Conservation (phyloP, 2,113 vertebrate species). For the Callipepla squamata region DNA sequence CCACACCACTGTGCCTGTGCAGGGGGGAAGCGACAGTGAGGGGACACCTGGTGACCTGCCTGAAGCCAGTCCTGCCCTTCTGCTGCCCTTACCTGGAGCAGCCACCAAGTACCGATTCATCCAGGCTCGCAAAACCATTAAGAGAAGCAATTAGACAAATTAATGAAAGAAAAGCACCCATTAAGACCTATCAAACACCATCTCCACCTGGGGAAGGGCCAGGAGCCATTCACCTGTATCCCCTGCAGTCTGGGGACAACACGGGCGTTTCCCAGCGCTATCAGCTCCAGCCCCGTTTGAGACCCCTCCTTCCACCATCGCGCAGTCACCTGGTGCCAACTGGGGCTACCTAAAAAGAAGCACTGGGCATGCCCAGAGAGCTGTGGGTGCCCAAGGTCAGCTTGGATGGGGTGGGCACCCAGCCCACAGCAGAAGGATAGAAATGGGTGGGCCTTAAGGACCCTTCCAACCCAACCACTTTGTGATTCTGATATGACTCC, state of each 20-base stretch:
- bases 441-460: not conserved
- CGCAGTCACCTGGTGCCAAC: not conserved
- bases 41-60: not conserved
- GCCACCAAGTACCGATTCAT: not conserved
- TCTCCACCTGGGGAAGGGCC: not conserved
- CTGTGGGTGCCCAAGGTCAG: no score
- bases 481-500: no score
- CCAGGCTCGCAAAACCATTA: conserved; percentile 31
- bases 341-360: not conserved
- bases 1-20: accelerated
- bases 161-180: conserved; percentile 36
- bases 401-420: no score
- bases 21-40: not conserved
- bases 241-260: not conserved
- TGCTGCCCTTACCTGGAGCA: not conserved
- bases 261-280: not conserved
- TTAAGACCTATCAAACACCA: conserved; percentile 34
- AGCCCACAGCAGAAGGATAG: not conserved
- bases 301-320: not conserved
- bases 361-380: not conserved
- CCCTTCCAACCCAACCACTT: not conserved
- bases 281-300: not conserved
- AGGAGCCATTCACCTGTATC: conserved; percentile 15
- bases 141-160: conserved; percentile 40
- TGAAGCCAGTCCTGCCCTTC: not conserved